Base-by-base conservation (phyloP, 2,797 vertebrate genomes). In the Lacerta bilineata region DNA sequence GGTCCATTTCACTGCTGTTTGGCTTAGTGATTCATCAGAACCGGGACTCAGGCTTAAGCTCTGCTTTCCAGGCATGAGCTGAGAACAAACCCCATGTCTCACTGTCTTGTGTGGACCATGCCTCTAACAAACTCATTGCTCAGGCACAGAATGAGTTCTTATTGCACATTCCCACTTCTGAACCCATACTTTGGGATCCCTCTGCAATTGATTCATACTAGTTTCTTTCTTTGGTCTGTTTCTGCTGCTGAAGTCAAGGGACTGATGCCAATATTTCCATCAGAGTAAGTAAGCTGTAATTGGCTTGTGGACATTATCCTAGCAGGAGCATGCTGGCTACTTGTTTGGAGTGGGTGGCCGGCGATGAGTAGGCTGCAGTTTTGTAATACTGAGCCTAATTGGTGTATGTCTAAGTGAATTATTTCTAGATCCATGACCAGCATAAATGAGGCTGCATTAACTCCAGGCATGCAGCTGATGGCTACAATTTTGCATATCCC, bases 301-400 rank as follows among this genome's bases (percentile, higher is more conserved):
- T 85, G 83, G 59, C 27, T 61, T 81, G 7, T 75, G n/a, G 29
- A 46, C 25, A 66, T 78, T 71, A 72, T 74, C 33, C 43, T 59
- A 41, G 88, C 29, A 80, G 41, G 18, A 84, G 27, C 5, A 3
- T 41, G 33, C 25, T 64, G 20, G 59, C 33, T 79, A 50, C 87
- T 55, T 77, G 50, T n/a, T 72, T 20, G 9, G 64, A 82, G 71
- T 17, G 79, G 83, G 86, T 2, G 13, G 84, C 64, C 55, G 25
- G 20, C 82, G 89, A 83, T 80, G 79, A 72, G 92, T 84, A 59
- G 25, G 88, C 8, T 0, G 0, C 0, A 0, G 50, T 89, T 75
- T 93, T 91, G 74, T 27, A 33, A 85, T 59, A 80, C 25, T 87
- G 83, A 80, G 89, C 90, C 89, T 93, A 86, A 91, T 88, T 17